phyloP scores from a whole-genome alignment of 2,113 vertebrate species.

The Rhea pennata region DNA sequence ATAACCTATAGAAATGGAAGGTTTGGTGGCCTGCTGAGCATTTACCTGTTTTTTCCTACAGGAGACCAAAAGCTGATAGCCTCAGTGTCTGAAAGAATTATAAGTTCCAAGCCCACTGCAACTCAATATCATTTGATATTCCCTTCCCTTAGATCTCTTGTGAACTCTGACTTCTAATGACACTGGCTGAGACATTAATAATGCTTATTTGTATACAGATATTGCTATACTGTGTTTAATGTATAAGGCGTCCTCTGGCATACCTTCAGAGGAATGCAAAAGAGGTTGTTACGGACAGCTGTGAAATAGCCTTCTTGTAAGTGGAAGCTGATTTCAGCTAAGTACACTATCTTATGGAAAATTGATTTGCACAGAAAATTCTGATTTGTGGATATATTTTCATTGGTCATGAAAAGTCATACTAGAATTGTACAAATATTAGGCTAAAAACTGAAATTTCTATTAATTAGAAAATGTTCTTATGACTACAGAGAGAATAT shows the following conservation, averaged over 20 bases:
- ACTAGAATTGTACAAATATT: neutral
- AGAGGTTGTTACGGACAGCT: neutral
- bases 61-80: neutral
- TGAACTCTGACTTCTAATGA: neutral
- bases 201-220: neutral
- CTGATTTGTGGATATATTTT: neutral
- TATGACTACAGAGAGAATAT: neutral
- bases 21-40: no score
- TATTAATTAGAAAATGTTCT: neutral
- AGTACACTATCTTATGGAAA: neutral
- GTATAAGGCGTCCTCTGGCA: neutral
- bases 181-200: neutral
- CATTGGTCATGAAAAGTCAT: neutral
- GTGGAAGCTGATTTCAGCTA: neutral
- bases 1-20: neutral
- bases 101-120: neutral
- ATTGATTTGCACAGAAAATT: neutral
- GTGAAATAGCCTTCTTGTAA: neutral
- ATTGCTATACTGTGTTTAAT: neutral
- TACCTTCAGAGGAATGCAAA: neutral
- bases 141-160: neutral
- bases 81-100: neutral
- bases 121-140: neutral
- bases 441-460: neutral
- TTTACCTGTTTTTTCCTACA: neutral